Conservation (phyloP, 2,888 invertebrate species). For the Syrista parreyssii region DNA sequence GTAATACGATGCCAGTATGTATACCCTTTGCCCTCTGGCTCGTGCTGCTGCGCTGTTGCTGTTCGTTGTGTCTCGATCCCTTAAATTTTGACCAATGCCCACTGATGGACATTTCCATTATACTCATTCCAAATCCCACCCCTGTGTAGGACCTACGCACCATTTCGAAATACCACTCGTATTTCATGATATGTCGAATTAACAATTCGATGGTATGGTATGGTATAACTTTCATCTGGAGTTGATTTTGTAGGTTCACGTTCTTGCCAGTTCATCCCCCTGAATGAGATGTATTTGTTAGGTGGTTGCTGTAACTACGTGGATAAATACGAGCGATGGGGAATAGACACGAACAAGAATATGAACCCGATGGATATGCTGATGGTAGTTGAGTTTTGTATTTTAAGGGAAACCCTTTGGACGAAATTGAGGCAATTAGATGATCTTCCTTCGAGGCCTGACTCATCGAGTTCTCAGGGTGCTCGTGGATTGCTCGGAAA, state of each 20-base stretch:
- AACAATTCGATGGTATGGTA: no score
- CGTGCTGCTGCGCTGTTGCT: neutral
- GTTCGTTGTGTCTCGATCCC: neutral
- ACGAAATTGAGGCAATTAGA: neutral
- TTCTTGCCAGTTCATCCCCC: neutral
- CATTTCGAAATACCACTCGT: neutral
- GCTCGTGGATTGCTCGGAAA: neutral
- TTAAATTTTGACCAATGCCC: neutral
- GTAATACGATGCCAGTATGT: conserved; percentile 36
- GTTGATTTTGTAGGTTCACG: neutral
- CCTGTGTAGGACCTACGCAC: neutral
- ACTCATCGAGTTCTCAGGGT: neutral
- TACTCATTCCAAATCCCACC: neutral
- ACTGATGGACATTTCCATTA: neutral
- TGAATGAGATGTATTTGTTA: neutral
- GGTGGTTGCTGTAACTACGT: neutral
- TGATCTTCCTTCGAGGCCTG: neutral
- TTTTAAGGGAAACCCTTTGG: neutral
- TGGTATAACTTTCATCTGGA: neutral
- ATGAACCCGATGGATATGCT: neutral
- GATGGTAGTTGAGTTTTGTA: neutral
- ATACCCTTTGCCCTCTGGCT: neutral
- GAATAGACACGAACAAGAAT: neutral
- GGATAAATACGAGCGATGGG: neutral
- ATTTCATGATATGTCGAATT: neutral